Percentiles rank a stretch among this genome's conserved stretches.
Evolutionary conservation across 2,888 invertebrate species (phyloP).

Genomic region (Perdita meconis): DNA sequence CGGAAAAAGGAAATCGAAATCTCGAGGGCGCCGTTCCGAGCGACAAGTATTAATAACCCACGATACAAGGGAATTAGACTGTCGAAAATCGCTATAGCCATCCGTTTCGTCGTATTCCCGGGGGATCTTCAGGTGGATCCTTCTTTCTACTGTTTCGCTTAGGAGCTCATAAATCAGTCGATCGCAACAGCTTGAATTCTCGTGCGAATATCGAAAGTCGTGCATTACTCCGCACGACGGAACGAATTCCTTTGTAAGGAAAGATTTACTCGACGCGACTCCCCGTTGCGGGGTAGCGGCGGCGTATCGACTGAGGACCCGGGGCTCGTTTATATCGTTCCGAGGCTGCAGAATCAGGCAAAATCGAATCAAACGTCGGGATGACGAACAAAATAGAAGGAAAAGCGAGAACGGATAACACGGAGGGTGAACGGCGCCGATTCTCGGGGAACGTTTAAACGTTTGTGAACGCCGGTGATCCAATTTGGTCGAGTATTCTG

Average conservation of each 20-base stretch:
- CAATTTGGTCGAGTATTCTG: not conserved
- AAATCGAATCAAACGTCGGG: slow-evolving; percentile 6
- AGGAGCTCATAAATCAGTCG: slow-evolving; percentile 64
- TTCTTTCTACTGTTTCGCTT: slow-evolving; percentile 46
- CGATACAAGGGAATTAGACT: slow-evolving; percentile 57
- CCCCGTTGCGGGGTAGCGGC: slow-evolving; percentile 17
- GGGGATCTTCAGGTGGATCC: slow-evolving; percentile 31
- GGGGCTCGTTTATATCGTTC: not conserved
- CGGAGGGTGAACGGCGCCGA: not conserved
- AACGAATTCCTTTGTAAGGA: slow-evolving; percentile 43
- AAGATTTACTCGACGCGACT: slow-evolving; percentile 39
- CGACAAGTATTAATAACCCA: slow-evolving; percentile 54
- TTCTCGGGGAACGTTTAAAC: not conserved
- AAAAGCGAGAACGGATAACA: not conserved
- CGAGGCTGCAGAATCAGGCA: not conserved
- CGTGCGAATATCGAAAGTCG: slow-evolving; percentile 39
- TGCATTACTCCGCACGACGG: slow-evolving; percentile 22
- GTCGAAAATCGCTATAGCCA: slow-evolving; percentile 47
- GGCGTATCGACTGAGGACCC: slow-evolving; percentile 21
- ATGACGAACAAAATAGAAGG: not conserved
- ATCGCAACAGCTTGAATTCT: slow-evolving; percentile 48
- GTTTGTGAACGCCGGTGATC: not conserved
- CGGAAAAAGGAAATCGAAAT: slow-evolving; percentile 18
- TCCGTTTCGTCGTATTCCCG: slow-evolving; percentile 40
- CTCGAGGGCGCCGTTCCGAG: slow-evolving; percentile 46